These are phyloP conservation scores for Hypena proboscidalis DNA, from an alignment of 2,888 invertebrate genomes.

Conservation along the genomic window DNA sequence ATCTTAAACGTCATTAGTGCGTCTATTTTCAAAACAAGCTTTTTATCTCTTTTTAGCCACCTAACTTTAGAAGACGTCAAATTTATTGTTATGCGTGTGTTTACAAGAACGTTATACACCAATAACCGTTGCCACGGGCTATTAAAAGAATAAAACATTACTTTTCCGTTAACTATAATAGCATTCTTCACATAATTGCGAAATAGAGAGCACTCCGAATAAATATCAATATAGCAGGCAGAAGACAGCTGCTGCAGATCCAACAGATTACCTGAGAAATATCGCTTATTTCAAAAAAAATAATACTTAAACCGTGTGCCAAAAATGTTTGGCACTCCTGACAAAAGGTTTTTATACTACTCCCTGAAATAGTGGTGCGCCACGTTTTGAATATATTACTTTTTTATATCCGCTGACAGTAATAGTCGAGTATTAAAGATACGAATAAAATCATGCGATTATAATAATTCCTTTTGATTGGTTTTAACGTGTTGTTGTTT, in stretches of 20 bases:
- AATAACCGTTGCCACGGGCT: neutral
- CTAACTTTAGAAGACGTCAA: too few species aligned
- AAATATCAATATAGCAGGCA: slow-evolving; percentile 30
- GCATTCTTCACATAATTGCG: slow-evolving; percentile 26
- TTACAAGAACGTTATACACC: too few species aligned
- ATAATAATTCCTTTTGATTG: slow-evolving; percentile 44
- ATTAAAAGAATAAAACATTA: slow-evolving; percentile 8
- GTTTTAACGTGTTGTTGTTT: slow-evolving; percentile 27
- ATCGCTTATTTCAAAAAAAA: slow-evolving; percentile 38
- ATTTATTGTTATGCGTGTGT: too few species aligned
- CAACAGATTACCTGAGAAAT: slow-evolving; percentile 51
- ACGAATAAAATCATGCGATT: slow-evolving; percentile 29
- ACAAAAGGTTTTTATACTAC: slow-evolving; percentile 42
- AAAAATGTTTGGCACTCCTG: slow-evolving; percentile 44
- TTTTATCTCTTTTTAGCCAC: too few species aligned
- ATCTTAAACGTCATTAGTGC: too few species aligned
- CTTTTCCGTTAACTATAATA: slow-evolving; percentile 14
- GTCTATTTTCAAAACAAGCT: too few species aligned
- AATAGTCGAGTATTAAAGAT: slow-evolving; percentile 32
- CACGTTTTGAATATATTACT: slow-evolving; percentile 23
- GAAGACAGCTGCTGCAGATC: slow-evolving; percentile 43
- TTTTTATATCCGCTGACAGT: slow-evolving; percentile 27
- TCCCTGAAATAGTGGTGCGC: slow-evolving; percentile 25
- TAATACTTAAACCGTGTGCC: slow-evolving; percentile 33
- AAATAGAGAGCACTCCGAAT: slow-evolving; percentile 21